Conservation (phyloP, 2,888 invertebrate genomes). For the Chrysolina haemoptera region DNA sequence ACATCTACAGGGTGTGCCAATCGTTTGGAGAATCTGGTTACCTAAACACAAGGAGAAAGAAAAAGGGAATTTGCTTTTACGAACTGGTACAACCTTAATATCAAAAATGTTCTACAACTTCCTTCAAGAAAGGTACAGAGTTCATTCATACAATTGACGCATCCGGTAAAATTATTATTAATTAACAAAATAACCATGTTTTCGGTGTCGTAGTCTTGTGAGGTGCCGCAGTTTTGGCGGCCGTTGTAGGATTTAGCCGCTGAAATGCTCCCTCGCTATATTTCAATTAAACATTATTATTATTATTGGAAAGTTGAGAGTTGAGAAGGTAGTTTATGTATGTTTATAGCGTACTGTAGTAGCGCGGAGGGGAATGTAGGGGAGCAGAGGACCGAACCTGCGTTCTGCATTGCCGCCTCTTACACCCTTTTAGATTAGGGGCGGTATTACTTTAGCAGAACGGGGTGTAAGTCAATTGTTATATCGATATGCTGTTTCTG, state of each 20-base stretch:
- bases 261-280: slow-evolving; percentile 68
- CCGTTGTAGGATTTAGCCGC: slow-evolving; percentile 59
- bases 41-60: not conserved
- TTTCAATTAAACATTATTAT: slow-evolving; percentile 64
- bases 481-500: slow-evolving; percentile 60
- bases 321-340: slow-evolving; percentile 70
- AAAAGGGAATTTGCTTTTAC: not conserved
- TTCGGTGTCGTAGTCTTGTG: slow-evolving; percentile 67
- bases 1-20: slow-evolving; percentile 28
- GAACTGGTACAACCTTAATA: too few species aligned
- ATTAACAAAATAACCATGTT: slow-evolving; percentile 63
- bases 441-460: slow-evolving; percentile 68
- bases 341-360: slow-evolving; percentile 71
- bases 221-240: slow-evolving; percentile 56
- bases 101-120: too few species aligned
- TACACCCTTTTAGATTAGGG: slow-evolving; percentile 57
- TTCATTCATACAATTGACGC: not conserved
- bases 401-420: slow-evolving; percentile 67
- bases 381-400: slow-evolving; percentile 60
- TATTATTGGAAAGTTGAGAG: slow-evolving; percentile 69
- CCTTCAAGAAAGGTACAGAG: not conserved
- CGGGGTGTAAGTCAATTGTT: slow-evolving; percentile 62
- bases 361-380: slow-evolving; percentile 58
- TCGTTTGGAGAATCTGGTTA: not conserved
- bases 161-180: slow-evolving; percentile 54